Percentiles rank a stretch among this genome's conserved stretches.
These are phyloP conservation scores for Yponomeuta malinellus DNA, from an alignment of 2,888 invertebrate genomes.

Conservation along the genomic window DNA sequence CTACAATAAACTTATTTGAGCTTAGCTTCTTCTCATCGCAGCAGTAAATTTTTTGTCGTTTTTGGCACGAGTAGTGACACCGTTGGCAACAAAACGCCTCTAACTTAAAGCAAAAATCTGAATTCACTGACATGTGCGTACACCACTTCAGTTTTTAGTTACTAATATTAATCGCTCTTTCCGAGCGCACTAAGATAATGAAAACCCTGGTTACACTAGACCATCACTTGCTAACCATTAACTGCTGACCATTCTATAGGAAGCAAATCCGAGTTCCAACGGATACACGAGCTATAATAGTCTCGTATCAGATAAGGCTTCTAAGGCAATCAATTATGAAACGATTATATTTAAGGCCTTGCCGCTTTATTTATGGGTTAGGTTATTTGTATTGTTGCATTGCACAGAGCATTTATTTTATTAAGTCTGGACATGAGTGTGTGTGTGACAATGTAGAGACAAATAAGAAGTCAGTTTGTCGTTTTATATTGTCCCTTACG, in stretches of 20 bases:
- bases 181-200: no score
- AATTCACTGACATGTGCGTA: no score
- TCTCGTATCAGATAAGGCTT: slow-evolving; percentile 3
- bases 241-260: neutral
- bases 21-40: no score
- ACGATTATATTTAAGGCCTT: neutral
- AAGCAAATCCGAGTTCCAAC: neutral
- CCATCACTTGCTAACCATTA: neutral
- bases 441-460: neutral
- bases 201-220: no score
- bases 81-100: no score
- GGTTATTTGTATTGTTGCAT: slow-evolving; percentile 1
- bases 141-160: no score
- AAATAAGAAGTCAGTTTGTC: neutral
- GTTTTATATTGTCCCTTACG: no score
- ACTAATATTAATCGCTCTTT: no score
- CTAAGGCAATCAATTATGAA: neutral
- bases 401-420: neutral
- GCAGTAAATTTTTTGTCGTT: no score
- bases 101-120: no score
- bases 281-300: neutral
- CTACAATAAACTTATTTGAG: no score
- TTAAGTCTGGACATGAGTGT: neutral
- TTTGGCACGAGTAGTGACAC: no score
- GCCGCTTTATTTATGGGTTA: neutral